A percentile compares a stretch with the other conserved stretches of the same genome.
Conservation (phyloP, 2,113 vertebrate species). For the Ovis canadensis region DNA sequence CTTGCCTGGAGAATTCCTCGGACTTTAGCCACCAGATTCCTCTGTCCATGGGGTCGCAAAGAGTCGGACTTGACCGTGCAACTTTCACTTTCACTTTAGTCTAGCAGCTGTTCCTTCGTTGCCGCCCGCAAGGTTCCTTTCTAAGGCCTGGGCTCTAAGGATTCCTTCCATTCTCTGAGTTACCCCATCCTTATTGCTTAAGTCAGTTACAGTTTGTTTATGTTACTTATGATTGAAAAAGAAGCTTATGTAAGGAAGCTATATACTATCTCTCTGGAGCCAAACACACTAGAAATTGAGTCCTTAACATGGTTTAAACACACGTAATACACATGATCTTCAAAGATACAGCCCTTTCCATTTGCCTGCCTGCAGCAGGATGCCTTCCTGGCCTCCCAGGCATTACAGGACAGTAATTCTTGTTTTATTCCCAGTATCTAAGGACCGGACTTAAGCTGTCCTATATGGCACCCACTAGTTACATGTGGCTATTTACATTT, state of each 20-base stretch:
- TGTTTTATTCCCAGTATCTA: neutral
- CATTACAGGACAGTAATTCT: neutral
- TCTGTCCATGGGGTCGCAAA: neutral
- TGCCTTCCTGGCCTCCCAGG: neutral
- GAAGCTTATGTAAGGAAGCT: neutral
- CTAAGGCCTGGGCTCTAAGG: neutral
- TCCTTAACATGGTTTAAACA: neutral
- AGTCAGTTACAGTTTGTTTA: neutral
- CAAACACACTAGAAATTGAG: neutral
- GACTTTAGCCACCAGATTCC: neutral
- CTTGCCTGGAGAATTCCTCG: neutral
- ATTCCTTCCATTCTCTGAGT: neutral
- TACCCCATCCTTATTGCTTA: neutral
- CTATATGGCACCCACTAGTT: neutral
- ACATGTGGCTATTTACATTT: neutral
- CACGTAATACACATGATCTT: neutral
- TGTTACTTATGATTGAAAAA: neutral
- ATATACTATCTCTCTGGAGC: neutral
- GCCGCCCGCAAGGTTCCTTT: neutral
- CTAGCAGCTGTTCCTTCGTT: neutral
- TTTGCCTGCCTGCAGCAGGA: neutral
- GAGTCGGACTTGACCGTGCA: neutral
- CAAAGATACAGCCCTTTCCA: neutral
- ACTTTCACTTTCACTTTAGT: neutral
- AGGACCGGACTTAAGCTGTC: neutral